Base-by-base conservation (phyloP, 1,140 invertebrate species). In the Lepidurus apus region DNA sequence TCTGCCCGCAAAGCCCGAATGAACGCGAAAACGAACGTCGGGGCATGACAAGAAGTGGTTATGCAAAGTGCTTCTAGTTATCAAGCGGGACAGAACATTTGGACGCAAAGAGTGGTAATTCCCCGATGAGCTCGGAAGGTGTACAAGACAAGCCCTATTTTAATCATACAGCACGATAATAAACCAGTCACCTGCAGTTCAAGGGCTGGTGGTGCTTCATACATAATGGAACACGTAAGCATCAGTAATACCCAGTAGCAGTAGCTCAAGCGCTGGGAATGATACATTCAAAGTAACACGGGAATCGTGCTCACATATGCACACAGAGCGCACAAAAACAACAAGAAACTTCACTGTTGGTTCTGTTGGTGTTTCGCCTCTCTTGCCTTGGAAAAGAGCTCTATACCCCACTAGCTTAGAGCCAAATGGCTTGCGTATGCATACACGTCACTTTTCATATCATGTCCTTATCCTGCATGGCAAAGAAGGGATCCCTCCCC, bases 111-210 rank as follows among this genome's bases (percentile, higher is more conserved):
- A 21, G n/a, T 34, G 53, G 53, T 65, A 65, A 65, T n/a, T 65
- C 53, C 53, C 53, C 53, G 53, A 65, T 65, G 53, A 65, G 53
- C 53, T 65, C 34, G n/a, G 53, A 65, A 65, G 53, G 53, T 65
- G 53, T 65, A 65, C 53, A 65, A 65, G 53, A 65, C 53, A 65
- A 65, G 53, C 53, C 53, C 53, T 65, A 65, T 65, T 65, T 65
- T 65, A 65, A 65, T 65, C 53, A 65, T 65, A 65, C 53, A 65
- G 53, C 53, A 65, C 53, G 53, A 65, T 65, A 65, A 65, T 65
- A 65, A 65, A 65, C 53, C 53, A 65, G 53, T 65, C 53, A 65
- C 53, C 53, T 65, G 53, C 53, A 65, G 53, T 65, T 65, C 53
- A 17, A 65, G 53, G 53, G 53, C 53, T 21, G 34, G 4, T 34